These are phyloP conservation scores for Conistra vaccinii DNA, from an alignment of 2,888 invertebrate genomes.

Conservation along the genomic window DNA sequence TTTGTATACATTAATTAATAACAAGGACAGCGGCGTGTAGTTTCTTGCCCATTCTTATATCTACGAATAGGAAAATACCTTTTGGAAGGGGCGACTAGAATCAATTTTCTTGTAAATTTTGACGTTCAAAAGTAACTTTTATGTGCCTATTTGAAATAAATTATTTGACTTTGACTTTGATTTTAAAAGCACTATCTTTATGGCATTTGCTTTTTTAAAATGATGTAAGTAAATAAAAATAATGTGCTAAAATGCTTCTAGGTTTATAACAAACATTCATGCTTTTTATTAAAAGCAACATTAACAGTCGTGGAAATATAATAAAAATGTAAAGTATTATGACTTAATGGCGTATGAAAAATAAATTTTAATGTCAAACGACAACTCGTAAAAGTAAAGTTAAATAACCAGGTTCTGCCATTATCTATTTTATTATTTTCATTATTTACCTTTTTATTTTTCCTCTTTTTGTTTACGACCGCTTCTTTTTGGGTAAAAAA, in stretches of 20 bases:
- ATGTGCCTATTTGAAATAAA: no score
- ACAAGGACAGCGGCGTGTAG: no score
- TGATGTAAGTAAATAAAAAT: background rate
- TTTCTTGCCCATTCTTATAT: no score
- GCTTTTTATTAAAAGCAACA: conserved; percentile 15
- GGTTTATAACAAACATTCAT: conserved; percentile 3
- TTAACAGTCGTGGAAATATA: conserved; percentile 37
- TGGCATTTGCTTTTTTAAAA: background rate
- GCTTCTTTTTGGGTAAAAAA: background rate
- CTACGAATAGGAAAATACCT: no score
- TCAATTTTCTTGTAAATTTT: no score
- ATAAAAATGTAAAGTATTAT: conserved; percentile 44
- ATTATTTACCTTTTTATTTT: background rate
- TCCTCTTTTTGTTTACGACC: conserved; percentile 10
- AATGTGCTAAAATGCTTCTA: background rate
- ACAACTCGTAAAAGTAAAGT: conserved; percentile 39
- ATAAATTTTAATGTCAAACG: conserved; percentile 57
- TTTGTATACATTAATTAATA: no score
- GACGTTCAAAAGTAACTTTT: no score
- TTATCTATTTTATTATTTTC: conserved; percentile 34
- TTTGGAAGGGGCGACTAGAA: no score
- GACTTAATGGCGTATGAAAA: conserved; percentile 61
- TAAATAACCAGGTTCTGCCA: conserved; percentile 13
- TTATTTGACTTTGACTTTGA: no score
- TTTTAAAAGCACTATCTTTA: background rate